Evolutionary conservation across 2,113 vertebrate species (phyloP), one percentile per base, ranked within the genome.

Genomic region (Dendropsophus ebraccatus): DNA sequence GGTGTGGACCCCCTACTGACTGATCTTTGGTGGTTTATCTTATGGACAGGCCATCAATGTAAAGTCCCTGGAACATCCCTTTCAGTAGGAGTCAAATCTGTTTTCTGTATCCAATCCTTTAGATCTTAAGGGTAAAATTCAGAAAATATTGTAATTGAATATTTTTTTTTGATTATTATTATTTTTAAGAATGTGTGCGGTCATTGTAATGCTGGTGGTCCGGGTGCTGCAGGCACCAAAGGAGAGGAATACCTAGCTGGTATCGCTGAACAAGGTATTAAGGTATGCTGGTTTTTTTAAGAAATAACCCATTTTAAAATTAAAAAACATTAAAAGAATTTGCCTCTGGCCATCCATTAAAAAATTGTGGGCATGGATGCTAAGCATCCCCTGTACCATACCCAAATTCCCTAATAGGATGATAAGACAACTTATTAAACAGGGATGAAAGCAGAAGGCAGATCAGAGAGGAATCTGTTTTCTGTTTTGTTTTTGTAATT

Each of bases 181-280:
- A 1, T 21, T n/a, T 30, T 67, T 82, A 89, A 97, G 95, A 97
- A 97, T 79, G 93, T 96, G 90, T 97, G 95, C 92, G 94, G 93
- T 87, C 89, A 91, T 87, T 96, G 95, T 88, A 94, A 95, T 89
- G 87, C 88, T 17, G 91, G 90, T 87, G 88, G 94, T n/a, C 94
- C 95, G 0, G 93, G 94, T 25, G 89, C 94, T 74, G 93, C 93
- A 37, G 95, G 93, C 65, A 91, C 91, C 90, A 96, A 94, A 89
- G 96, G 95, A 67, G 95, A 96, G 69, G 94, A 94, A 78, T 92
- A 93, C 28, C 83, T 88, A 0, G 21, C 78, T 0, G 95, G 94
- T 70, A 90, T 69, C 60, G 91, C 91, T 37, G 94, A 94, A 81
- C 75, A 91, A 58, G 90, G 90, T 60, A 81, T 88, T 78, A 95